A percentile compares a stretch with the other conserved stretches of the same genome.
Evolutionary conservation across 1,140 invertebrate genomes (phyloP).

Genomic region (Stegodyphus mimosarum): DNA sequence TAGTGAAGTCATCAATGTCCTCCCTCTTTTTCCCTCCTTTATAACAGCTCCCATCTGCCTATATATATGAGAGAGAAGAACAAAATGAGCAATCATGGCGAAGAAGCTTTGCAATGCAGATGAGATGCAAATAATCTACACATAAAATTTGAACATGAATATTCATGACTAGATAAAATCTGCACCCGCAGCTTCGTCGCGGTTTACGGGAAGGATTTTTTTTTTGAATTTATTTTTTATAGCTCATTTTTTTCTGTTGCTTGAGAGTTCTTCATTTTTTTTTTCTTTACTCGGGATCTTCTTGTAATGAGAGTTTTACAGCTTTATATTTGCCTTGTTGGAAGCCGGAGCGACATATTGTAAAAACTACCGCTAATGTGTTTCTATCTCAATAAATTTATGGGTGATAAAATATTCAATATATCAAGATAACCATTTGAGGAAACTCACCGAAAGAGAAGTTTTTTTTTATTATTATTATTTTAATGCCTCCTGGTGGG

Average conservation of each 20-base stretch:
- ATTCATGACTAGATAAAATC: conserved; percentile 57
- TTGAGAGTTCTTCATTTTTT: conserved; percentile 6
- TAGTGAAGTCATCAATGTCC: conserved; percentile 26
- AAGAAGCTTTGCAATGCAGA: conserved; percentile 51
- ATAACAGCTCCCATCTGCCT: background rate
- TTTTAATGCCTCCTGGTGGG: background rate
- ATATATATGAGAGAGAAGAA: conserved; percentile 8
- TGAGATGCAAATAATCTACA: conserved; percentile 50
- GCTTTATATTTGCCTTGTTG: conserved; percentile 38
- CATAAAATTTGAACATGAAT: conserved; percentile 56
- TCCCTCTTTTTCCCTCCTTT: background rate
- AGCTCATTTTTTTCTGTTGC: background rate
- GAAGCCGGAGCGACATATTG: conserved; percentile 45
- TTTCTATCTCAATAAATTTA: conserved; percentile 57
- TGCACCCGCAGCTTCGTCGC: conserved; percentile 26
- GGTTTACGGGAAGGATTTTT: conserved; percentile 15
- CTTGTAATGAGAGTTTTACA: conserved; percentile 58
- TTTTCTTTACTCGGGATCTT: background rate
- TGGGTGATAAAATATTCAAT: conserved; percentile 59
- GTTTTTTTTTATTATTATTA: conserved; percentile 26
- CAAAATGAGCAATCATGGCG: conserved; percentile 57
- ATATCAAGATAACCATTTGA: conserved; percentile 56
- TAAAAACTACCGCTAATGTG: conserved; percentile 55
- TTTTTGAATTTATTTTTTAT: background rate
- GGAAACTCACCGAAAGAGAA: background rate